Conservation (phyloP, 2,113 vertebrate species). For the Hydrolagus affinis region DNA sequence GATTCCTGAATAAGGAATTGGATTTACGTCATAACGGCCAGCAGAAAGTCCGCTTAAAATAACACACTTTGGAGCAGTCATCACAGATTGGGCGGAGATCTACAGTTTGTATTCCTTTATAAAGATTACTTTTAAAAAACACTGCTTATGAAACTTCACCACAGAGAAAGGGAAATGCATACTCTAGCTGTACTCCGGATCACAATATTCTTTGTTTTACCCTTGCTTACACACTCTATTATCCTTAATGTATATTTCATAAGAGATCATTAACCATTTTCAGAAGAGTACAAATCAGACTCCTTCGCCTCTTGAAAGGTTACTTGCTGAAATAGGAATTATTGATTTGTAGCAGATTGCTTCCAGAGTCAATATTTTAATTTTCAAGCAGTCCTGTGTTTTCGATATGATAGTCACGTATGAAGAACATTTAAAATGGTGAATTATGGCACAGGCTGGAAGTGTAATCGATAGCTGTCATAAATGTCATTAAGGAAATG, state of each 20-base stretch:
- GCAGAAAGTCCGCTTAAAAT: too few species aligned
- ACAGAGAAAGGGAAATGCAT: background rate
- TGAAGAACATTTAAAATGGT: background rate
- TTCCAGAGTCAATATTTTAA: background rate
- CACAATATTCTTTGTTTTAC: background rate
- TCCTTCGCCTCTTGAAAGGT: background rate
- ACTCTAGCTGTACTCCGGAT: background rate
- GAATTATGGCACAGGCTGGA: background rate
- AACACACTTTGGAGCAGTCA: too few species aligned
- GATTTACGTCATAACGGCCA: too few species aligned
- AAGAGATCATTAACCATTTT: background rate
- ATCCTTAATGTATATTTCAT: background rate
- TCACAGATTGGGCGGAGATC: too few species aligned
- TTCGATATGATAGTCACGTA: background rate
- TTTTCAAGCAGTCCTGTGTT: background rate
- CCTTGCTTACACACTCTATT: background rate
- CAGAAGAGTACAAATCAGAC: conserved; percentile 1
- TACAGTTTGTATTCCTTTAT: too few species aligned
- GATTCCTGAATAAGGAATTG: too few species aligned
- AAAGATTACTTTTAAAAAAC: too few species aligned
- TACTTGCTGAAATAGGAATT: background rate
- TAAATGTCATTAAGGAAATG: background rate
- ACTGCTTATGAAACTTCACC: too few species aligned
- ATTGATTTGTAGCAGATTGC: background rate
- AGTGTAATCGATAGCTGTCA: too few species aligned